phyloP scores from a whole-genome alignment of 2,888 invertebrate species.

The Cylindroiulus punctatus region DNA sequence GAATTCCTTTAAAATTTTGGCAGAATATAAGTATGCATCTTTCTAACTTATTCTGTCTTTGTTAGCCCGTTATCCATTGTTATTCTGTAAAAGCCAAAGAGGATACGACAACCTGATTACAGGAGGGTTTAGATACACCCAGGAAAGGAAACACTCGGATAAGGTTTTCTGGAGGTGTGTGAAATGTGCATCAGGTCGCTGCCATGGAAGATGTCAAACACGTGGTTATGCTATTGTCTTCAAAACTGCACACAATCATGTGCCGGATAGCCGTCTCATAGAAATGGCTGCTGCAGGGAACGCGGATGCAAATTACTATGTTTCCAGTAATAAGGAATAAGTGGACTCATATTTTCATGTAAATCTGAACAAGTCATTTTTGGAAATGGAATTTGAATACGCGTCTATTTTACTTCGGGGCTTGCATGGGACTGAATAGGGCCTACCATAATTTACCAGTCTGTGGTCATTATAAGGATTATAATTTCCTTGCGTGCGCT shows the following conservation, averaged over 20 bases:
- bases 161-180: background rate
- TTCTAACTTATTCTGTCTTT: background rate
- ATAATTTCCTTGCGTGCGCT: too few species aligned
- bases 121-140: constrained; percentile 25
- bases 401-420: too few species aligned
- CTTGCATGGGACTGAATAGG: too few species aligned
- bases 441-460: too few species aligned
- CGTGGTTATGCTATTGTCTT: background rate
- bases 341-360: background rate
- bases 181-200: background rate
- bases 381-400: too few species aligned
- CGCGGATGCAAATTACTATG: background rate
- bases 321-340: background rate
- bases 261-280: background rate
- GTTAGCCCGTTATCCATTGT: background rate
- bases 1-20: background rate
- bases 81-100: constrained; percentile 33
- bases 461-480: too few species aligned
- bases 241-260: background rate
- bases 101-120: constrained; percentile 22
- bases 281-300: background rate
- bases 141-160: background rate
- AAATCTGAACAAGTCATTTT: too few species aligned
- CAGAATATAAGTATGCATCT: background rate
- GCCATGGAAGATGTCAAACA: constrained; percentile 15